Evolutionary conservation across 2,113 vertebrate species (phyloP).

Genomic region (Oenanthe melanoleuca): DNA sequence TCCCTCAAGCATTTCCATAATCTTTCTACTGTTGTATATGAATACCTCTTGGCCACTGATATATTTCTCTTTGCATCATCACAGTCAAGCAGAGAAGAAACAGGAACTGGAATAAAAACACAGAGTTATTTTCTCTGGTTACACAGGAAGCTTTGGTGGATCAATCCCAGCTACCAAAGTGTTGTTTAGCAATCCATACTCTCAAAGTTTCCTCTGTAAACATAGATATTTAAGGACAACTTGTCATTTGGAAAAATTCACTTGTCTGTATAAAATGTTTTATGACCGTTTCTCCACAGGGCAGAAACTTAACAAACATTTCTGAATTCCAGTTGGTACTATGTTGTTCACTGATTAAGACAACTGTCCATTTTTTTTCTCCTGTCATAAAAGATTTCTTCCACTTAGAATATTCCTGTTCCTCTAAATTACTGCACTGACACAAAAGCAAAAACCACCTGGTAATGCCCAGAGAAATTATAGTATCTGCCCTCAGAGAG

Average conservation of each 20-base stretch:
- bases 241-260: conserved; percentile 28
- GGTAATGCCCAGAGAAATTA: not conserved
- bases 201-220: conserved; percentile 30
- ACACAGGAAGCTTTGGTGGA: not conserved
- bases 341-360: conserved; percentile 8
- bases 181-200: not conserved
- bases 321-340: conserved; percentile 27
- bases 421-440: not conserved
- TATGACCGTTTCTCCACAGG: conserved; percentile 17
- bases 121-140: not conserved
- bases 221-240: not conserved
- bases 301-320: not conserved
- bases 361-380: not conserved
- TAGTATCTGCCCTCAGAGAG: not conserved
- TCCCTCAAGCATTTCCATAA: not conserved
- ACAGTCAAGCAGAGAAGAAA: not conserved
- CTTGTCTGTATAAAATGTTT: not conserved
- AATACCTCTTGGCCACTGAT: not conserved
- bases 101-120: not conserved
- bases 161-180: not conserved
- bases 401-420: not conserved
- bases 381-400: conserved; percentile 7
- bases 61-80: not conserved
- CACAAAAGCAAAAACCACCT: conserved; percentile 15
- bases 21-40: not conserved